phyloP scores from a whole-genome alignment of 2,797 vertebrate species.

The Hozukius guyotensis region DNA sequence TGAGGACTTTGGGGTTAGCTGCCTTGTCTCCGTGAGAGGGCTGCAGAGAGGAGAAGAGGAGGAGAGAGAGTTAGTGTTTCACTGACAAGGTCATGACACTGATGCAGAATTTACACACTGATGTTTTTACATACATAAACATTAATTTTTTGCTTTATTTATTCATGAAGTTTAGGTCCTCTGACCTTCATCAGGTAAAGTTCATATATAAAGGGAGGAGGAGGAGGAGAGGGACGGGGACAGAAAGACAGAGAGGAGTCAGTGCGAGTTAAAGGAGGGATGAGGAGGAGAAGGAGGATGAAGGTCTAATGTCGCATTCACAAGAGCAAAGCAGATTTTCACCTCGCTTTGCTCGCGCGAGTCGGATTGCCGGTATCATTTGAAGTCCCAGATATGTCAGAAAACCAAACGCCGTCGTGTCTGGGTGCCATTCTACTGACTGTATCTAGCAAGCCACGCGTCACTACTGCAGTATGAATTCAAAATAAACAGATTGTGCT shows the following conservation, averaged over 20 bases:
- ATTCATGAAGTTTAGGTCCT: neutral
- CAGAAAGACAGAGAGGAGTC: neutral
- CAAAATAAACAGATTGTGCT: too few relatives aligned
- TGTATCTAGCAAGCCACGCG: too few relatives aligned
- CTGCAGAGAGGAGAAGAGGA: slow-evolving; percentile 66
- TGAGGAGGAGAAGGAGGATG: neutral
- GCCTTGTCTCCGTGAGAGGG: slow-evolving; percentile 96
- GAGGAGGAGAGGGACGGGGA: neutral
- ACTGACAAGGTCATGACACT: neutral
- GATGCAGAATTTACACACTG: neutral
- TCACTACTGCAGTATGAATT: too few relatives aligned
- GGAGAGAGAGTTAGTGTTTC: neutral
- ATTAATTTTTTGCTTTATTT: neutral
- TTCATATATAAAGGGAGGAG: neutral
- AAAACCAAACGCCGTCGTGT: too few relatives aligned
- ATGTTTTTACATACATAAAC: neutral
- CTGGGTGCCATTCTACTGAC: too few relatives aligned
- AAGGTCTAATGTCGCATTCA: neutral
- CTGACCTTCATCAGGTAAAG: neutral
- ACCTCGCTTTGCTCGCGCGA: too few relatives aligned
- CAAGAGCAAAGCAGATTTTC: too few relatives aligned
- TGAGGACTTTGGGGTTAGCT: slow-evolving; percentile 97
- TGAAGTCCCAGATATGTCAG: too few relatives aligned
- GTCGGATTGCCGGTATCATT: too few relatives aligned
- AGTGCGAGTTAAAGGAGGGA: neutral